Base-by-base conservation (phyloP, 2,888 invertebrate genomes). In the Meteorus cinctellus region DNA sequence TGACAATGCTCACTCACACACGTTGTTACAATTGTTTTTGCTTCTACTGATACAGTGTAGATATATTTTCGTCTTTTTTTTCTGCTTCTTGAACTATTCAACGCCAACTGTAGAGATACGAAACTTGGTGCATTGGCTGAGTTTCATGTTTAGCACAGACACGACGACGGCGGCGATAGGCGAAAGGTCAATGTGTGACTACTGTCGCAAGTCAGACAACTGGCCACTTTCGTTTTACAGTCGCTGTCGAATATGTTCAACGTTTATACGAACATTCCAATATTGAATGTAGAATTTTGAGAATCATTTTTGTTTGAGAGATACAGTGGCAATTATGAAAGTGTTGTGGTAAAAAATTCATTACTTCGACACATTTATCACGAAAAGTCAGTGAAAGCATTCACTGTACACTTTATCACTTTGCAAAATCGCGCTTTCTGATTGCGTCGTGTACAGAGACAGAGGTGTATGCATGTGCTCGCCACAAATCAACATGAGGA, bases 21-120 rank as follows among this genome's bases (percentile, higher is more conserved):
- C 55, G 51, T 55, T 69, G 69, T 31, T 69, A 34, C 31, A n/a
- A 34, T 51, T 55, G 19, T 69, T 69, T 69, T 69, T 69, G 16
- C 29, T 16, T 36, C 19, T 27, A 55, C 24, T 24, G 24, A 6
- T 55, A 19, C 55, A 19, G 2, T 19, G 2, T 55, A 6, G n/a
- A 19, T 55, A 19, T 24, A 19, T 55, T 55, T 24, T 55, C n/a
- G 24, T 24, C 24, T 24, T 55, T 8, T 6, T 19, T 19, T 3
- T 48, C 1, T 48, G n/a, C 14, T 48, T 41, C 4, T 48, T 48
- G 1, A 48, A 48, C 16, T 48, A n/a, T 5, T n/a, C 48, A n/a
- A 48, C 48, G 4, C 48, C 48, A 48, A 48, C 12, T 48, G 1
- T 6, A 48, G 16, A 48, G n/a, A 2, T 16, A 48, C 16, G 1